Evolutionary conservation across 2,113 vertebrate species (phyloP).

Genomic region (Callorhinus ursinus): DNA sequence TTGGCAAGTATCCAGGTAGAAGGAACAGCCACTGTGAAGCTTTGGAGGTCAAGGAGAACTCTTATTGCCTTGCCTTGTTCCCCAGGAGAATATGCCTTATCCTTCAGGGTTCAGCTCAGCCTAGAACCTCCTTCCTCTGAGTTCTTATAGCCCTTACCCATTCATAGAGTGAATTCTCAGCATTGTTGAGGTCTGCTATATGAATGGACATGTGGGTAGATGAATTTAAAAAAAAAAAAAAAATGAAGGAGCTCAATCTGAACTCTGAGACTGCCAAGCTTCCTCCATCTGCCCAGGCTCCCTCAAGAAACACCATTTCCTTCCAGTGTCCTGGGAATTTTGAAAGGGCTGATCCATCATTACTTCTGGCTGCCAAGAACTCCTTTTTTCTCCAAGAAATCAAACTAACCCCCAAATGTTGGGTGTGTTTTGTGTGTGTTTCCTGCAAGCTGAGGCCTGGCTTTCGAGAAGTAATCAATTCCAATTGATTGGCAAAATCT

Average conservation of each 20-base stretch:
- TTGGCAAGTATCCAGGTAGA: background rate
- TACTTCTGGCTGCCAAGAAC: conserved; percentile 18
- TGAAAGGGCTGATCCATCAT: background rate
- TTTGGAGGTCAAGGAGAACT: background rate
- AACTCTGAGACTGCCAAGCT: background rate
- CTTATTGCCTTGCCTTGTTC: background rate
- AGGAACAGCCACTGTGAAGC: background rate
- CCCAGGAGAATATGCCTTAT: background rate
- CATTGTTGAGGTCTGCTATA: background rate
- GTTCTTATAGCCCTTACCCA: background rate
- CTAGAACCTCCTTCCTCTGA: background rate
- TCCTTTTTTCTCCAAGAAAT: conserved; percentile 60
- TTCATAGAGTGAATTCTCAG: background rate
- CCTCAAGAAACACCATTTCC: background rate
- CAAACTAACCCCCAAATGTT: conserved; percentile 21
- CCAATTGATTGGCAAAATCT: conserved; percentile 69
- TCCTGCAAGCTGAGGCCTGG: conserved; percentile 63
- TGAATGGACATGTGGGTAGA: background rate
- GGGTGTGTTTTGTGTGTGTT: conserved; percentile 29
- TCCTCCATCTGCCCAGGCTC: background rate
- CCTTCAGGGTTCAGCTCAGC: background rate
- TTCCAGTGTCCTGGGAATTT: background rate
- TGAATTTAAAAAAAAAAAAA: background rate
- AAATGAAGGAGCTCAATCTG: too few relatives aligned
- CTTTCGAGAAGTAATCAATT: conserved; percentile 77